phyloP scores from a whole-genome alignment of 1,140 invertebrate genomes.

The Solenopsis fugax region DNA sequence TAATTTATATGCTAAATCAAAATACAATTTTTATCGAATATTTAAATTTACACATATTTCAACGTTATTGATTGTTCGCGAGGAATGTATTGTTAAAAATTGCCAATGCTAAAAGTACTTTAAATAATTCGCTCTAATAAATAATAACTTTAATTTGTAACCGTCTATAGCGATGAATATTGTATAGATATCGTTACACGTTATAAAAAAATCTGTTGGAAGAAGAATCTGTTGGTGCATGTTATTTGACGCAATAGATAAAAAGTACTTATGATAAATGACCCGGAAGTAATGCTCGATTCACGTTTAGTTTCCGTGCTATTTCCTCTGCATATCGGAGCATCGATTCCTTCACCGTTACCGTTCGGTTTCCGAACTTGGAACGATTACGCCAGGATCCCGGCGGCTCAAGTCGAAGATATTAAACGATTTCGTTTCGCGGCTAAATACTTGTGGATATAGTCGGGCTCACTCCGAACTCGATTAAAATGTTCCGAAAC shows the following conservation, averaged over 20 bases:
- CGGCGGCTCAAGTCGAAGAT: constrained; percentile 36
- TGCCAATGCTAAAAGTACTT: background rate
- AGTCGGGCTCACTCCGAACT: constrained; percentile 39
- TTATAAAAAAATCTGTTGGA: background rate
- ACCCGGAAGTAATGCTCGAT: constrained; percentile 3
- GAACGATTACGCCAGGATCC: constrained; percentile 28
- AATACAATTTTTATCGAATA: background rate
- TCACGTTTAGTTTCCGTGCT: constrained; percentile 18
- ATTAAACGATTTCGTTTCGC: constrained; percentile 60
- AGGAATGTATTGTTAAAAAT: constrained; percentile 13
- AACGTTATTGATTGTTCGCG: background rate
- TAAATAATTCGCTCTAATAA: constrained; percentile 2
- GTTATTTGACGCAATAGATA: background rate
- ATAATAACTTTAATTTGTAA: constrained; percentile 34
- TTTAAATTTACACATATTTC: constrained; percentile 13
- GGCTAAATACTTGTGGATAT: constrained; percentile 46
- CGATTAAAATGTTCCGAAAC: constrained; percentile 61
- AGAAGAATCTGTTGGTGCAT: background rate
- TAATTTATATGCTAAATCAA: background rate
- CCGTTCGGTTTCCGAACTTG: constrained; percentile 33
- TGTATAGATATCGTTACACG: background rate
- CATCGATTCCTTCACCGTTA: constrained; percentile 28
- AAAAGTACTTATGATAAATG: constrained; percentile 14
- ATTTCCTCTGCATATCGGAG: constrained; percentile 8
- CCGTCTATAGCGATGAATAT: background rate